These are phyloP conservation scores for Lobophora halterata DNA, from an alignment of 2,888 invertebrate species.

Conservation along the genomic window DNA sequence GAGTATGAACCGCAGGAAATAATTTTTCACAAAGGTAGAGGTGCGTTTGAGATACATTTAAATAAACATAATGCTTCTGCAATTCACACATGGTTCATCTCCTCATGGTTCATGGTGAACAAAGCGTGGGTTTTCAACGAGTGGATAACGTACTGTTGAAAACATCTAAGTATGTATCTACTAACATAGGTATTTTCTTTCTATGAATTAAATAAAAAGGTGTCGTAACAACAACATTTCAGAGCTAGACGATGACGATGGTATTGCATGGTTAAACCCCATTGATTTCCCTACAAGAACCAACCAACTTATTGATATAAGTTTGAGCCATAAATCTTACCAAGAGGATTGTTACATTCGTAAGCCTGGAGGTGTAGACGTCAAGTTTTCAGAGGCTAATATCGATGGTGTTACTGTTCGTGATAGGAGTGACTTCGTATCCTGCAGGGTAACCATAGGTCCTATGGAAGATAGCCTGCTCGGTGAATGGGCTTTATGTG, in stretches of 20 bases:
- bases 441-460: constrained; percentile 39
- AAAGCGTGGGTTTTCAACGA: no score
- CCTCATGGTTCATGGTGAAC: no score
- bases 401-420: constrained; percentile 29
- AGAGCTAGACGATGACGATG: constrained; percentile 15
- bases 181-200: no score
- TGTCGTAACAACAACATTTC: constrained; percentile 11
- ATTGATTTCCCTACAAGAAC: constrained; percentile 27
- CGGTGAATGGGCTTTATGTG: constrained; percentile 39
- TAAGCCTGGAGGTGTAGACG: constrained; percentile 18
- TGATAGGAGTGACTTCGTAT: constrained; percentile 33
- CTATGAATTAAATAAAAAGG: no score
- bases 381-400: constrained; percentile 8
- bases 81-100: background rate
- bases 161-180: no score
- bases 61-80: background rate
- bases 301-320: constrained; percentile 28
- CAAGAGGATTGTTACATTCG: constrained; percentile 34
- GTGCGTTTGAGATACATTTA: no score
- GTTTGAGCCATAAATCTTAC: constrained; percentile 29
- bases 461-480: constrained; percentile 34
- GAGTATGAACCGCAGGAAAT: no score
- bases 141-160: no score
- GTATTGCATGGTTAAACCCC: constrained; percentile 19
- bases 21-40: no score